phyloP scores from a whole-genome alignment of 2,113 vertebrate species.

The Glaucidium brasilianum region DNA sequence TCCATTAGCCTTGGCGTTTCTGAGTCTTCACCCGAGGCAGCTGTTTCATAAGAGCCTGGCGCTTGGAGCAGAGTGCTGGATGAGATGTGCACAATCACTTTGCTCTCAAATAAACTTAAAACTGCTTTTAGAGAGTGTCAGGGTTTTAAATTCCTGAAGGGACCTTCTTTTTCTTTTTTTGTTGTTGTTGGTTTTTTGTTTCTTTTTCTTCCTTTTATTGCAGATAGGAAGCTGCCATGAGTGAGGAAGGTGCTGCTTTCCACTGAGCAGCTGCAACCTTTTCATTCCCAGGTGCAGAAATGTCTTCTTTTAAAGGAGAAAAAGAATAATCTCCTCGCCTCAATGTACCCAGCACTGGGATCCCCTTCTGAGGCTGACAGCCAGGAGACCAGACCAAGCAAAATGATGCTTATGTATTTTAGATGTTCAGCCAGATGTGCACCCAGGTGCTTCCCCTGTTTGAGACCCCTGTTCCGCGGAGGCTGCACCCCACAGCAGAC shows the following conservation, averaged over 20 bases:
- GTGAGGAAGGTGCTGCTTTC: not conserved
- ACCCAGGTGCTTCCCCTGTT: not conserved
- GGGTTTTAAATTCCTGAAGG: not conserved
- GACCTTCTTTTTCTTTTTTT: not conserved
- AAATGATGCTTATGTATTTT: not conserved
- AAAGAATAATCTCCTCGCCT: not conserved
- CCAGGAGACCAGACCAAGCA: not conserved
- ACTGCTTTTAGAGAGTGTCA: not conserved
- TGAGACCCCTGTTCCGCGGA: not conserved
- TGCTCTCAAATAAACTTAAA: not conserved
- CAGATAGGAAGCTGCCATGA: not conserved
- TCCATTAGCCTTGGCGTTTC: rapidly evolving
- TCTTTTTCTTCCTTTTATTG: not conserved
- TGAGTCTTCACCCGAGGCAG: not conserved
- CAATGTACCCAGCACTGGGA: not conserved
- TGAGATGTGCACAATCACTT: not conserved
- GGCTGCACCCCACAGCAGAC: not conserved
- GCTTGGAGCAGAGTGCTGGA: not conserved
- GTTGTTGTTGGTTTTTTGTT: not conserved
- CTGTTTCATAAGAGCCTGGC: not conserved
- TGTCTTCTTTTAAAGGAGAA: not conserved
- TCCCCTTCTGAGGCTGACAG: not conserved
- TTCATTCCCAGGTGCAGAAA: not conserved
- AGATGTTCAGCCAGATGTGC: not conserved
- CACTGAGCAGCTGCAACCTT: not conserved